phyloP scores from a whole-genome alignment of 2,113 vertebrate species.

The Fulica atra region DNA sequence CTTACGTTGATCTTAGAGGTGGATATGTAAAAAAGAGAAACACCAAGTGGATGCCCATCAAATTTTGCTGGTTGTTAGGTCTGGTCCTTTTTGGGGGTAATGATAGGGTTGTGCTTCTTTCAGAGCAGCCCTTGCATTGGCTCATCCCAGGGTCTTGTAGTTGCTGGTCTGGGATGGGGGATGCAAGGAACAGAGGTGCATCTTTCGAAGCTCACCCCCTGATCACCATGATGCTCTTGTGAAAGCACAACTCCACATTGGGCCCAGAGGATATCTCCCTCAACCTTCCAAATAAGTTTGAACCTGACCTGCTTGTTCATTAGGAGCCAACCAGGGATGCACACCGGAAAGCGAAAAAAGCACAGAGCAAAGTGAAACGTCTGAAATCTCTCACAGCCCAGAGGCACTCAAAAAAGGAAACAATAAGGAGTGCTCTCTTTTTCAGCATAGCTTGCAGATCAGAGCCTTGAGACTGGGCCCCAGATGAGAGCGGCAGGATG shows the following conservation, averaged over 20 bases:
- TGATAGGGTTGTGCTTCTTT: rapidly evolving
- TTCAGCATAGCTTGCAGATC: background rate
- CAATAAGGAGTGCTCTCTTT: background rate
- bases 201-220: background rate
- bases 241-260: background rate
- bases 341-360: background rate
- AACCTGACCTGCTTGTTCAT: background rate
- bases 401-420: background rate
- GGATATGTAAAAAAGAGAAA: background rate
- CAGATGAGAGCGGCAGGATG: constrained; percentile 43
- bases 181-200: rapidly evolving
- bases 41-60: no score
- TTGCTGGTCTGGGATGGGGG: rapidly evolving
- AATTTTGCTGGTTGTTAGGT: background rate
- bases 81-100: background rate
- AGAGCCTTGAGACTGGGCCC: constrained; percentile 28
- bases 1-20: background rate
- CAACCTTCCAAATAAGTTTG: rapidly evolving
- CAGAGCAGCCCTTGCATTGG: background rate
- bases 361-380: background rate
- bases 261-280: background rate
- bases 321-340: background rate
- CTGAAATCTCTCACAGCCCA: rapidly evolving
- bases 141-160: rapidly evolving
- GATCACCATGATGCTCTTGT: rapidly evolving